Evolutionary conservation across 2,888 invertebrate genomes (phyloP).

Genomic region (Sclerodermus sp.): DNA sequence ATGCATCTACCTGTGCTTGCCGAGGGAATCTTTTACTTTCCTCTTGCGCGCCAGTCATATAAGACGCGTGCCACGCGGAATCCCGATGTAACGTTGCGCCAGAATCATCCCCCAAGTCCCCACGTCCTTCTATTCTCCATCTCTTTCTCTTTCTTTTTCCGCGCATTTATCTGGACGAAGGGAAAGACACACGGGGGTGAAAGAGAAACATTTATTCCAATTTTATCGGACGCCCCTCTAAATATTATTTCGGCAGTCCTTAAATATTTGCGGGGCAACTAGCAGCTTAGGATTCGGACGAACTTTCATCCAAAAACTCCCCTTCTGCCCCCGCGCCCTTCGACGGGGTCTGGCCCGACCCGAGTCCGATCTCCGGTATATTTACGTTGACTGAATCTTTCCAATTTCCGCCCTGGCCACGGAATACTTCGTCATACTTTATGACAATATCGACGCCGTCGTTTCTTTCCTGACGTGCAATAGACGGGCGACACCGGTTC

Average conservation of each 20-base stretch:
- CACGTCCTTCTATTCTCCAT: too few relatives aligned
- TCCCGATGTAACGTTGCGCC: too few relatives aligned
- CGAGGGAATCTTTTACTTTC: slow-evolving; percentile 17
- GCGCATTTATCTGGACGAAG: too few relatives aligned
- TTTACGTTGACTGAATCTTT: slow-evolving; percentile 9
- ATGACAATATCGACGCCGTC: slow-evolving; percentile 7
- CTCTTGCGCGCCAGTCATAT: too few relatives aligned
- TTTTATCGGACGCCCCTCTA: neutral
- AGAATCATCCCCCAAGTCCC: too few relatives aligned
- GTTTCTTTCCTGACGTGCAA: slow-evolving; percentile 4
- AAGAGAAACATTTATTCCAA: slow-evolving; percentile 12
- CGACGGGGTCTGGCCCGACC: neutral
- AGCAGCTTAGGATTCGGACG: neutral
- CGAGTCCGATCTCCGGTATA: neutral
- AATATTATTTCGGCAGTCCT: neutral
- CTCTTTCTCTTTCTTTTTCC: too few relatives aligned
- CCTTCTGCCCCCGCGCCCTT: too few relatives aligned
- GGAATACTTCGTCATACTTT: slow-evolving; percentile 8
- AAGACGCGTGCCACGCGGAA: too few relatives aligned
- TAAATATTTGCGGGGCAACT: neutral
- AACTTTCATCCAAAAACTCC: neutral
- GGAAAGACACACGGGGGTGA: slow-evolving; percentile 10
- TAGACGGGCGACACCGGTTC: slow-evolving; percentile 1
- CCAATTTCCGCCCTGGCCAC: slow-evolving; percentile 12
- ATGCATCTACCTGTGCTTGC: neutral